Evolutionary conservation across 2,888 invertebrate genomes (phyloP).

Genomic region (Prosapia bicincta): DNA sequence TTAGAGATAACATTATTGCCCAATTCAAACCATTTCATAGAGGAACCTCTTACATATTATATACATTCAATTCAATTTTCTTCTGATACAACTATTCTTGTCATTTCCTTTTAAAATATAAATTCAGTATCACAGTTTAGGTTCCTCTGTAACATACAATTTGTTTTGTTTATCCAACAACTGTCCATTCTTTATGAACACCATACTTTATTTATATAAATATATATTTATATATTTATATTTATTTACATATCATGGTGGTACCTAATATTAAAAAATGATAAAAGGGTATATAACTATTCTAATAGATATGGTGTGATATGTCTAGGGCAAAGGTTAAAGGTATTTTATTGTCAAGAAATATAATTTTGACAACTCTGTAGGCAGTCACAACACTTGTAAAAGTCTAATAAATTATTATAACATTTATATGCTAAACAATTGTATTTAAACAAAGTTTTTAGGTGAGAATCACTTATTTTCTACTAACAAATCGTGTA

Average conservation of each 20-base stretch:
- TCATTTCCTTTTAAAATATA: neutral
- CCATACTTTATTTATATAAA: neutral
- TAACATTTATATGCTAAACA: too few species aligned
- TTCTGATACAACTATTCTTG: neutral
- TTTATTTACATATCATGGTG: neutral
- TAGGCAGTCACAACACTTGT: neutral
- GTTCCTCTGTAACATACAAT: neutral
- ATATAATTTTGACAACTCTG: neutral
- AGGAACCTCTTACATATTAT: neutral
- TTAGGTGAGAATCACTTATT: too few species aligned
- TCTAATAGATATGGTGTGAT: neutral
- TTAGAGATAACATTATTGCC: conserved; percentile 13
- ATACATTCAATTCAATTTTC: neutral
- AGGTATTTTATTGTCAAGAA: neutral
- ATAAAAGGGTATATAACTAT: neutral
- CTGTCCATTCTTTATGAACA: neutral
- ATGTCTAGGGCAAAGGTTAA: neutral
- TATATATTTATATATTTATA: conserved; percentile 2
- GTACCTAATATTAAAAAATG: neutral
- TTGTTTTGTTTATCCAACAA: neutral
- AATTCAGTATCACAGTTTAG: neutral
- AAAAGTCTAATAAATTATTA: neutral
- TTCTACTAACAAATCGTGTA: too few species aligned
- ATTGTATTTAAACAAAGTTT: too few species aligned
- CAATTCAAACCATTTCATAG: neutral